These are phyloP conservation scores for Lineus longissimus DNA, from an alignment of 1,140 invertebrate species.

Conservation along the genomic window DNA sequence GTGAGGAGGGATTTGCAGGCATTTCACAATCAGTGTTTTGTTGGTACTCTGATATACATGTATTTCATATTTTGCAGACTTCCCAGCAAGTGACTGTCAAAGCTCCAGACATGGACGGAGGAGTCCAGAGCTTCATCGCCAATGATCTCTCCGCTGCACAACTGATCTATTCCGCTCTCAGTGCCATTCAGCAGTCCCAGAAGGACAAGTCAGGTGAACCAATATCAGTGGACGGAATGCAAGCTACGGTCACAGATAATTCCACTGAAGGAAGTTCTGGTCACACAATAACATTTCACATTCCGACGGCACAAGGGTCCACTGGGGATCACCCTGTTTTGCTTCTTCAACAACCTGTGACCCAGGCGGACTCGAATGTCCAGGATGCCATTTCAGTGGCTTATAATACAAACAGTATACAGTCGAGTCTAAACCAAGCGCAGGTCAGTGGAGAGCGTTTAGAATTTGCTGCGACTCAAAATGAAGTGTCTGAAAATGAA, in stretches of 20 bases:
- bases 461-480: no score
- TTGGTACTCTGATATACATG: no score
- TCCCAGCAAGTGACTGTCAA: conserved; percentile 18
- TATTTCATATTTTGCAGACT: no score
- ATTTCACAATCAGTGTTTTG: no score
- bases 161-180: conserved; percentile 58
- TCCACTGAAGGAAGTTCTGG: background rate
- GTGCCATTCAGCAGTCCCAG: conserved; percentile 36
- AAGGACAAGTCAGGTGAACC: background rate
- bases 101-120: conserved; percentile 32
- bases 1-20: no score
- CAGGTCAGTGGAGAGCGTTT: no score
- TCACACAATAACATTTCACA: conserved; percentile 5
- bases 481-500: no score
- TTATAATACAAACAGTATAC: no score
- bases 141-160: conserved; percentile 58
- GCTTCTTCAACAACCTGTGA: background rate
- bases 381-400: no score
- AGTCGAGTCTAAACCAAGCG: no score
- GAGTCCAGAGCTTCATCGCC: conserved; percentile 42
- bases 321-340: background rate
- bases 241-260: background rate
- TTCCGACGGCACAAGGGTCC: background rate
- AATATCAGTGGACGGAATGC: background rate
- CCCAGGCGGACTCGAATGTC: background rate